Evolutionary conservation across 2,888 invertebrate genomes (phyloP), one percentile per base, ranked within the genome.

Genomic region (Chaitophorus viminalis): DNA sequence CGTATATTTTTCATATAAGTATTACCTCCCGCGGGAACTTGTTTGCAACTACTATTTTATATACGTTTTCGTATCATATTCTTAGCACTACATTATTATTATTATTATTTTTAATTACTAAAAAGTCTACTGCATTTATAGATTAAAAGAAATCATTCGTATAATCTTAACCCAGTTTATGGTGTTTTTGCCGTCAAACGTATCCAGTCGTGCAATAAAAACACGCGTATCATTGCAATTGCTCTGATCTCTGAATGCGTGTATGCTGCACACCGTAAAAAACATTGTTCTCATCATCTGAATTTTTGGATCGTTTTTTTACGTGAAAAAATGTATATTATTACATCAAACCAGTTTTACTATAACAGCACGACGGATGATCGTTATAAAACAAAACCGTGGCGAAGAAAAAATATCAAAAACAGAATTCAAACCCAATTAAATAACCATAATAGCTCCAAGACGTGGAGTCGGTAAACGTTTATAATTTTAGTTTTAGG

Each of bases 371-470:
- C 3, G 17, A 17, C 29, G 6, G 17, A 29, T 29, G 76, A 9
- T 17, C 39, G 25, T 84, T 84, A 84, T 76, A 65, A 68, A 76
- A 76, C 18, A 76, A 76, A 74, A 76, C 65, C 21, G 14, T 65
- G 65, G 39, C 17, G 60, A 36, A 83, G 11, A 75, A 60, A 75
- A 76, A 65, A 76, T 17, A 84, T 39, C 36, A 76, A 65, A 72
- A 84, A 76, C 39, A 17, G 46, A 84, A 84, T 84, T 65, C 76
- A 31, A 84, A 84, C 76, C 84, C 76, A 84, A 84, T 84, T 84
- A 84, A 84, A 84, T 75, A 65, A 46, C 75, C 76, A 65, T 83
- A 76, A 31, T 65, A 76, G 65, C 84, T 46, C 31, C 39, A 6
- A 46, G 83, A 39, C 60, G 6, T 31, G 33, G 72, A 60, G 74